phyloP scores from a whole-genome alignment of 2,888 invertebrate species.

The Eupithecia inturbata region DNA sequence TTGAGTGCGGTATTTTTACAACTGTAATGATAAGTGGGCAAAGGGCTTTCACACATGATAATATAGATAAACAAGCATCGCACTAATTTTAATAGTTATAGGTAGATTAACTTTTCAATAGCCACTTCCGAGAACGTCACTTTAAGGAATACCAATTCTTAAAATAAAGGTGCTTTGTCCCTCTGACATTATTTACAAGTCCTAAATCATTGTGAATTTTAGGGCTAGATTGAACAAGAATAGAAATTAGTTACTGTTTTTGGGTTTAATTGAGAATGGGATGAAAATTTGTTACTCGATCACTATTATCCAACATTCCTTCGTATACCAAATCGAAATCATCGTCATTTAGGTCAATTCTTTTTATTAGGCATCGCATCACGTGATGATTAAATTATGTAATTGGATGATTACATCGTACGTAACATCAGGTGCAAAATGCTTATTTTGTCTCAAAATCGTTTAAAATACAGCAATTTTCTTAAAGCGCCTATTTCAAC shows the following conservation, averaged over 20 bases:
- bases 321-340: neutral
- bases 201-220: neutral
- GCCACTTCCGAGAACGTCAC: neutral
- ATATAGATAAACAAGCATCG: neutral
- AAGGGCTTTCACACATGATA: constrained; percentile 14
- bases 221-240: neutral
- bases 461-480: neutral
- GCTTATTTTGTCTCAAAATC: neutral
- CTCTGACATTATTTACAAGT: neutral
- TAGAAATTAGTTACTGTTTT: neutral
- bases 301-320: neutral
- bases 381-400: neutral
- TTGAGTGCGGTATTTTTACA: constrained; percentile 70
- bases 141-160: neutral
- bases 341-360: neutral
- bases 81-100: neutral
- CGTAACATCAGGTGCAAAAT: neutral
- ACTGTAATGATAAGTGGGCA: constrained; percentile 48
- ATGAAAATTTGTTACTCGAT: neutral
- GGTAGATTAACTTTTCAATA: neutral
- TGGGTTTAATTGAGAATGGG: neutral
- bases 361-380: neutral
- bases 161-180: neutral
- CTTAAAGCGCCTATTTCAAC: neutral
- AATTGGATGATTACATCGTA: neutral